These are phyloP conservation scores for Halichoerus grypus DNA, from an alignment of 2,113 vertebrate species.

Conservation along the genomic window DNA sequence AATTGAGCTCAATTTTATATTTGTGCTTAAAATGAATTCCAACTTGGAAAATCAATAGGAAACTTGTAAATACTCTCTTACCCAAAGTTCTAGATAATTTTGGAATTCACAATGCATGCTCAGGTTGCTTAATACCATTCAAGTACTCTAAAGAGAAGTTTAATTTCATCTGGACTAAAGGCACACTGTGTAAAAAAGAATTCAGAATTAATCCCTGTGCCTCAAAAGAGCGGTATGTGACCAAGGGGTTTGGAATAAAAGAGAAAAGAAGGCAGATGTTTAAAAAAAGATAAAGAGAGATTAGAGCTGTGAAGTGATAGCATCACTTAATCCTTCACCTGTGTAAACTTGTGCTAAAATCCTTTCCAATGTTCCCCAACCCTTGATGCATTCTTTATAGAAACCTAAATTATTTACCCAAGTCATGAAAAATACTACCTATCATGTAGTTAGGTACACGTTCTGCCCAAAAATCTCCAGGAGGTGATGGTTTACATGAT, in stretches of 20 bases:
- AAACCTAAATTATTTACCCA: not conserved
- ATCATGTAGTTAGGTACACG: not conserved
- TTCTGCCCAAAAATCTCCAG: not conserved
- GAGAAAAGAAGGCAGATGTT: conserved; percentile 64
- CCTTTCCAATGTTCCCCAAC: not conserved
- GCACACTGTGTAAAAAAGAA: conserved; percentile 38
- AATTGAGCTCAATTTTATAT: conserved; percentile 83
- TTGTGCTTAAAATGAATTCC: conserved; percentile 80
- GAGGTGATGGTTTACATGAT: not conserved
- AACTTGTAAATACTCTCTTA: conserved; percentile 73
- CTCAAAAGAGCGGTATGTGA: not conserved
- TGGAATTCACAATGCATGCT: conserved; percentile 46
- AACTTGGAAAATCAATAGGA: conserved; percentile 81
- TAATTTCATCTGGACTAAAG: conserved; percentile 72
- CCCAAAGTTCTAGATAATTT: conserved; percentile 70
- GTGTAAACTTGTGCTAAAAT: not conserved
- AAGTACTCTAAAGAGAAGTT: conserved; percentile 61
- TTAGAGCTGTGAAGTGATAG: not conserved
- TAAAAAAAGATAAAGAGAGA: conserved; percentile 51
- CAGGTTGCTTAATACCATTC: conserved; percentile 66
- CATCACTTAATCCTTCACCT: not conserved
- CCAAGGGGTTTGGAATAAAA: conserved; percentile 37
- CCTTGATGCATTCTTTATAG: not conserved
- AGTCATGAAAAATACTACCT: not conserved
- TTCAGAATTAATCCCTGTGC: conserved; percentile 45